Evolutionary conservation across 2,888 invertebrate genomes (phyloP).

Genomic region (Drosophila longiperda): DNA sequence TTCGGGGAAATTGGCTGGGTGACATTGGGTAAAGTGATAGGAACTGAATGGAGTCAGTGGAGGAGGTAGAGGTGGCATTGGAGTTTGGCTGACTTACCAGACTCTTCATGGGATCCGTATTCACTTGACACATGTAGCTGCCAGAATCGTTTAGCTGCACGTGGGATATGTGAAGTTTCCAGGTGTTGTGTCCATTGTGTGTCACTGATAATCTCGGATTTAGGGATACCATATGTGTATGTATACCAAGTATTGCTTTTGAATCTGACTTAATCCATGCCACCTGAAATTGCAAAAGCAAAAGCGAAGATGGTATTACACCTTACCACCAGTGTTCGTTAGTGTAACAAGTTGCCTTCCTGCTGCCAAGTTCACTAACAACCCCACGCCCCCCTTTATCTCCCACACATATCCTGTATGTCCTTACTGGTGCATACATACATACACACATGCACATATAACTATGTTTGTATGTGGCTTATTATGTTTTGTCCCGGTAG

Average conservation of each 20-base stretch:
- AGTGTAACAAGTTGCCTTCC: constrained; percentile 26
- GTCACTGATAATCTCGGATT: constrained; percentile 94
- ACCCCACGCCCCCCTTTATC: background rate
- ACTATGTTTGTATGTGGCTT: background rate
- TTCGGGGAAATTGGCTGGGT: constrained; percentile 29
- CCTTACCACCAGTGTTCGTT: constrained; percentile 25
- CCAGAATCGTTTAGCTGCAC: constrained; percentile 96
- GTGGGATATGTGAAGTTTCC: constrained; percentile 95
- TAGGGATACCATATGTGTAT: constrained; percentile 95
- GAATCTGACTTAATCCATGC: constrained; percentile 97
- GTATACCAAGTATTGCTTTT: constrained; percentile 94
- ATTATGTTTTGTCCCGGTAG: constrained; percentile 2
- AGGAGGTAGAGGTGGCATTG: background rate
- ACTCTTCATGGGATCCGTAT: constrained; percentile 95
- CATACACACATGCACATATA: background rate
- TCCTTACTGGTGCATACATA: background rate
- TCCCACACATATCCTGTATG: constrained; percentile 1
- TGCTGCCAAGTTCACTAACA: constrained; percentile 9
- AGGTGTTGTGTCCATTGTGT: constrained; percentile 96
- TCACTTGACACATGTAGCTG: constrained; percentile 97
- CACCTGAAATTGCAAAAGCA: constrained; percentile 87
- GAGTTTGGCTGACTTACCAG: constrained; percentile 87
- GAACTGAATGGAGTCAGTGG: background rate
- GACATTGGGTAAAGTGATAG: constrained; percentile 6
- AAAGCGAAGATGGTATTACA: constrained; percentile 20